phyloP scores from a whole-genome alignment of 2,113 vertebrate species.

The Melospiza melodia region DNA sequence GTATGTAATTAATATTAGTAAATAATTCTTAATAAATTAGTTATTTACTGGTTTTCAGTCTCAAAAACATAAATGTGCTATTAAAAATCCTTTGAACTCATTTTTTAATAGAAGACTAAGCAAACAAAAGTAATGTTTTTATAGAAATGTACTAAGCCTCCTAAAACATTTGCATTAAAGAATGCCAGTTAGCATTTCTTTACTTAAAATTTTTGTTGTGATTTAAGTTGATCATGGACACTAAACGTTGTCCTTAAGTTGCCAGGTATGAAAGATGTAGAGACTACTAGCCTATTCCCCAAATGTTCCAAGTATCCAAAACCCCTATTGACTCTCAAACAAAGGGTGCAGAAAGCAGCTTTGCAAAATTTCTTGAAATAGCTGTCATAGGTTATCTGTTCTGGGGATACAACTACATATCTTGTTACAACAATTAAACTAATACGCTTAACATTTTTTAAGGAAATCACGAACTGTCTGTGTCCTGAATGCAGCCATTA shows the following conservation, averaged over 20 bases:
- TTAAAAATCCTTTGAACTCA: neutral
- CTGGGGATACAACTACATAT: neutral
- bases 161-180: neutral
- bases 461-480: neutral
- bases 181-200: neutral
- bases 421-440: neutral
- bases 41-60: neutral
- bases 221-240: rapidly evolving
- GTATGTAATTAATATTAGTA: neutral
- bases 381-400: neutral
- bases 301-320: neutral
- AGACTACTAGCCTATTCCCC: neutral
- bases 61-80: neutral
- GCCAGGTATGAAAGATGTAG: neutral
- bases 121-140: neutral
- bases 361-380: neutral
- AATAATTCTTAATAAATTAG: neutral
- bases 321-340: neutral
- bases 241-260: neutral
- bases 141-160: neutral
- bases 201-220: neutral
- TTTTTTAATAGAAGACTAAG: neutral
- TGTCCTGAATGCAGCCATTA: neutral
- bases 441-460: neutral
- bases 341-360: neutral